Conservation (phyloP, 2,797 vertebrate genomes). For the Acestrorhynchus altus region DNA sequence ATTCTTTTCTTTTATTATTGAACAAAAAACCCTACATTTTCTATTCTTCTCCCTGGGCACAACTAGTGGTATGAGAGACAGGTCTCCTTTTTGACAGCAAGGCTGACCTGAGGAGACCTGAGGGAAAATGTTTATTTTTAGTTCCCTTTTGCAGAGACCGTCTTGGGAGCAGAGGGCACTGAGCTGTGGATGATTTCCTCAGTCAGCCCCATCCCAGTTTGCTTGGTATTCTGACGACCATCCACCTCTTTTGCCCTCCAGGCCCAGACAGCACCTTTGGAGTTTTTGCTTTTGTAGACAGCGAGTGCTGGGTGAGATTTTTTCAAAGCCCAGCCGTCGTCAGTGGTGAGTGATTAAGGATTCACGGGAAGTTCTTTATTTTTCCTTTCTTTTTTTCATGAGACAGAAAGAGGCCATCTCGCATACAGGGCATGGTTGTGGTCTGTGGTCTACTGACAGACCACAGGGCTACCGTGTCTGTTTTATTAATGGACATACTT, state of each 20-base stretch:
- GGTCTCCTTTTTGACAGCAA: constrained; percentile 59
- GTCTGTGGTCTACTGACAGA: constrained; percentile 31
- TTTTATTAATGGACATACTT: background rate
- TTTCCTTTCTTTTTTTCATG: background rate
- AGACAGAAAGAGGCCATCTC: constrained; percentile 39
- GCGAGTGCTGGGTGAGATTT: constrained; percentile 16
- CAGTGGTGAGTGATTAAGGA: constrained; percentile 47
- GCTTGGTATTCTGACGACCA: constrained; percentile 60
- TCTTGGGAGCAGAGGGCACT: constrained; percentile 63
- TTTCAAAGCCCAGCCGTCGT: constrained; percentile 15
- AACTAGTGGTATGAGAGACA: constrained; percentile 56
- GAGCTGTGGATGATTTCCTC: constrained; percentile 67
- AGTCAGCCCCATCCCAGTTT: constrained; percentile 58
- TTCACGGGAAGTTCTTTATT: constrained; percentile 39
- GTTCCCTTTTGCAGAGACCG: constrained; percentile 58
- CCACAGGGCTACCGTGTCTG: constrained; percentile 4
- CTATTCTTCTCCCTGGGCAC: constrained; percentile 3
- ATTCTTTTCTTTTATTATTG: constrained; percentile 35
- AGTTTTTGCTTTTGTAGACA: constrained; percentile 54
- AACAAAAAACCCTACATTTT: constrained; percentile 10
- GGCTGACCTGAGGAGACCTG: constrained; percentile 58
- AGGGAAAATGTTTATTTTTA: constrained; percentile 66
- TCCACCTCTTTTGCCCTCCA: constrained; percentile 58
- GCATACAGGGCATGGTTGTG: constrained; percentile 23
- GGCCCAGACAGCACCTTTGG: constrained; percentile 56